Conservation (phyloP, 1,140 invertebrate species). For the Drosophila nigromelanica region DNA sequence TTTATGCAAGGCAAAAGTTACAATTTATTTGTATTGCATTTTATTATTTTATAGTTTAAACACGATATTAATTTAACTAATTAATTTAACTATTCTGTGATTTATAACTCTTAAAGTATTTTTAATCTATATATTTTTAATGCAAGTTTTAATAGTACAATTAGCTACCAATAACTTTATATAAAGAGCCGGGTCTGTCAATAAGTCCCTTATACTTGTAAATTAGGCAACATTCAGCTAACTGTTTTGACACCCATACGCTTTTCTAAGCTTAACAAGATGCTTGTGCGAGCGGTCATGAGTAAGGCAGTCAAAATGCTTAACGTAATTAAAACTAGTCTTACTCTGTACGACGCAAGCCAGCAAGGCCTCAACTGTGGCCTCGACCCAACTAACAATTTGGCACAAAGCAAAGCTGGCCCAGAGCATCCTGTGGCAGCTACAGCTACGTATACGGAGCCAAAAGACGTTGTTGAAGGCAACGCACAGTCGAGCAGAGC, state of each 20-base stretch:
- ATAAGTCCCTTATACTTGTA: background rate
- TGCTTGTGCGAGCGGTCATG: background rate
- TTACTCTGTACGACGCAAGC: constrained; percentile 53
- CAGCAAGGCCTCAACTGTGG: constrained; percentile 11
- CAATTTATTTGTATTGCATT: too few relatives aligned
- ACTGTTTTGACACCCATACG: background rate
- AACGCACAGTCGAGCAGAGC: constrained; percentile 7
- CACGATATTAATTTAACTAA: too few relatives aligned
- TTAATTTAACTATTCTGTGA: too few relatives aligned
- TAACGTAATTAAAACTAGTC: constrained; percentile 79
- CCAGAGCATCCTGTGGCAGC: background rate
- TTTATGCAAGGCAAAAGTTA: background rate
- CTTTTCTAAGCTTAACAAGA: background rate
- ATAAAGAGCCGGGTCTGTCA: background rate
- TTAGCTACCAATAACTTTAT: background rate
- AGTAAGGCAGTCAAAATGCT: constrained; percentile 54
- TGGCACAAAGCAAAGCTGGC: constrained; percentile 23
- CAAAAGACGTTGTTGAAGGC: constrained; percentile 29
- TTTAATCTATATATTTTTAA: background rate
- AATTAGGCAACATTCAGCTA: background rate
- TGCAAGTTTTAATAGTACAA: background rate
- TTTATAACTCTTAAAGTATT: background rate
- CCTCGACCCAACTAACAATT: constrained; percentile 37
- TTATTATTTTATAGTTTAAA: too few relatives aligned
- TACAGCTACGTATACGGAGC: background rate